Percentiles rank a stretch among this genome's conserved stretches.
Conservation (phyloP, 2,113 vertebrate species). For the Gobiocypris rarus region DNA sequence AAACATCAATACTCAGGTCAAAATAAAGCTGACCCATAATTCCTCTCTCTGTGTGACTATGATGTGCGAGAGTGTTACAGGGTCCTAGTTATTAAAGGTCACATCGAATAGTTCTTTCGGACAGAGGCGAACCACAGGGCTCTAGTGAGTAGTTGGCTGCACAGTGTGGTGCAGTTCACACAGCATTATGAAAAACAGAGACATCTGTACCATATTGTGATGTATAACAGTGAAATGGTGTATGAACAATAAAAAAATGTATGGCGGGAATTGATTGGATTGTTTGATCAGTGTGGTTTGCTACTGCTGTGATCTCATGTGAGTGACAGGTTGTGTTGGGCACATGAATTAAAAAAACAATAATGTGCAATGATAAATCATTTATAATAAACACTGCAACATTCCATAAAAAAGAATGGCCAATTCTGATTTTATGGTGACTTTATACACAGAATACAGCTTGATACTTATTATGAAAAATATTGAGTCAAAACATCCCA, state of each 20-base stretch:
- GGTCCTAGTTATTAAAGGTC: constrained; percentile 6
- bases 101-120: neutral
- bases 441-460: neutral
- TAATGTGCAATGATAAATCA: too few species aligned
- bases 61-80: neutral
- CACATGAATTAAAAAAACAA: too few species aligned
- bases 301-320: too few species aligned
- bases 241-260: too few species aligned
- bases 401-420: too few species aligned
- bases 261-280: too few species aligned
- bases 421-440: too few species aligned
- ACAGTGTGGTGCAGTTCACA: constrained; percentile 28
- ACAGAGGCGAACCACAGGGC: constrained; percentile 36
- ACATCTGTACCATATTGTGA: constrained; percentile 1
- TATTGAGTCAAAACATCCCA: neutral
- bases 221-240: too few species aligned
- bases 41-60: constrained; percentile 21
- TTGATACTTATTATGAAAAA: neutral
- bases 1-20: constrained; percentile 28
- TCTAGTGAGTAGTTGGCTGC: constrained; percentile 4
- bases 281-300: too few species aligned
- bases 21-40: constrained; percentile 15
- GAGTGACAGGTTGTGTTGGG: too few species aligned
- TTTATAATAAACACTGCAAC: too few species aligned
- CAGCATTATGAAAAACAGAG: constrained; percentile 16